Conservation (phyloP, 2,888 invertebrate genomes). For the Quadriops clusia region DNA sequence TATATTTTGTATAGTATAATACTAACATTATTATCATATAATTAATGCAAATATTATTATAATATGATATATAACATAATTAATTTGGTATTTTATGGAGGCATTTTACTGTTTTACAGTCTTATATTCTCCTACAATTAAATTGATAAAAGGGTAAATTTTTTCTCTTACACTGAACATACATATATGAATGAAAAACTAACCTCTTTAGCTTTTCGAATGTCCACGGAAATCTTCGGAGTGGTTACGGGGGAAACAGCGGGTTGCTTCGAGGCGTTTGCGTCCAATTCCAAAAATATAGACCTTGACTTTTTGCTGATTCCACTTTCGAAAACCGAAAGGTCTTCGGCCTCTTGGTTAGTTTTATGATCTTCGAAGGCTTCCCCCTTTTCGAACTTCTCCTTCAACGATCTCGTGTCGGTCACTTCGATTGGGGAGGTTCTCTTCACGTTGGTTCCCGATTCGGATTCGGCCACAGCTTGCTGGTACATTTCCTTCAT, state of each 20-base stretch:
- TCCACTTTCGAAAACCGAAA: constrained; percentile 69
- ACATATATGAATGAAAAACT: too few relatives aligned
- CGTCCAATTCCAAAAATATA: constrained; percentile 76
- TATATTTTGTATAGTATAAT: too few relatives aligned
- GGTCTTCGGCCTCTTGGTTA: constrained; percentile 52
- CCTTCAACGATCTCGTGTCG: constrained; percentile 42
- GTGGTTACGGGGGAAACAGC: constrained; percentile 46
- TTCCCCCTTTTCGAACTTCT: constrained; percentile 72
- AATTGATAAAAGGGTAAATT: too few relatives aligned
- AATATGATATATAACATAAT: too few relatives aligned
- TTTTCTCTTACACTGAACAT: too few relatives aligned
- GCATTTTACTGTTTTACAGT: too few relatives aligned
- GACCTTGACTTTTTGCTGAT: constrained; percentile 80
- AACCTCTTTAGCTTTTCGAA: constrained; percentile 46
- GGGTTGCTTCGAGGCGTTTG: constrained; percentile 53
- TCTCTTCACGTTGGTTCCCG: constrained; percentile 41
- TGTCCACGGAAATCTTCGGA: constrained; percentile 44
- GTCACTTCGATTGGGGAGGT: constrained; percentile 44
- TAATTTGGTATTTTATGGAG: too few relatives aligned
- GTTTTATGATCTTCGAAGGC: constrained; percentile 46
- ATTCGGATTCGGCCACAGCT: constrained; percentile 70
- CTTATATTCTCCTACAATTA: too few relatives aligned
- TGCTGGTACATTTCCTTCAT: constrained; percentile 89
- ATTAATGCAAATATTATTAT: too few relatives aligned
- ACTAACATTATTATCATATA: too few relatives aligned